Evolutionary conservation across 2,797 vertebrate genomes (phyloP).

Genomic region (Lacerta agilis): DNA sequence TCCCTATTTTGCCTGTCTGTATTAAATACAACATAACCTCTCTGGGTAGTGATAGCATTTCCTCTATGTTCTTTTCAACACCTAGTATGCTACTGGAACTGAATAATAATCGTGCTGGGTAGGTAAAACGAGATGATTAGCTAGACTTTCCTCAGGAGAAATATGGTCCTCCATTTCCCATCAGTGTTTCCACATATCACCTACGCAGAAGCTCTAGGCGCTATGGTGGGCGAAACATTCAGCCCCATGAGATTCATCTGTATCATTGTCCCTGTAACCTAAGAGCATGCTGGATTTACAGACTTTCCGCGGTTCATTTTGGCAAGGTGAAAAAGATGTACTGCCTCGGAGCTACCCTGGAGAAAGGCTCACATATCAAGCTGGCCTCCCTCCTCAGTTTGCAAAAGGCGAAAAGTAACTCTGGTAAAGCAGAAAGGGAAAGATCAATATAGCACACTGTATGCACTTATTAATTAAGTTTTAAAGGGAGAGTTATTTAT

Average conservation of each 20-base stretch:
- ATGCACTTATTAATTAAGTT: conserved; percentile 49
- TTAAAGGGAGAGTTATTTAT: conserved; percentile 36
- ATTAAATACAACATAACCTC: not conserved
- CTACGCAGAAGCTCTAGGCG: conserved; percentile 31
- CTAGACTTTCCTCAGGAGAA: not conserved
- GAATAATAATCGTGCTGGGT: not conserved
- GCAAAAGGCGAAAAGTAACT: conserved; percentile 24
- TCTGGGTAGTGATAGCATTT: not conserved
- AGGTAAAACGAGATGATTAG: not conserved
- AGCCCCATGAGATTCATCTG: conserved; percentile 32
- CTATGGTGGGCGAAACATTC: conserved; percentile 44
- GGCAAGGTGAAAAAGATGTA: conserved; percentile 22
- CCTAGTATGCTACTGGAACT: not conserved
- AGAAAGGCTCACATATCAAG: conserved; percentile 40
- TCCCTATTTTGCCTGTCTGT: not conserved
- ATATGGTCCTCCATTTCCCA: conserved; percentile 30
- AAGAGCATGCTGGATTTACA: conserved; percentile 45
- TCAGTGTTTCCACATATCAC: conserved; percentile 24
- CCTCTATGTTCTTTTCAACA: not conserved
- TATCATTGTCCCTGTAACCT: conserved; percentile 31
- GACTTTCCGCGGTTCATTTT: conserved; percentile 31
- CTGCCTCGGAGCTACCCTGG: conserved; percentile 6
- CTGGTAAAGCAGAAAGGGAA: conserved; percentile 12
- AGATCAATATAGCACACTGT: conserved; percentile 35
- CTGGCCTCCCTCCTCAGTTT: conserved; percentile 1